phyloP scores from a whole-genome alignment of 2,888 invertebrate species.

The Caenorhabditis angaria region DNA sequence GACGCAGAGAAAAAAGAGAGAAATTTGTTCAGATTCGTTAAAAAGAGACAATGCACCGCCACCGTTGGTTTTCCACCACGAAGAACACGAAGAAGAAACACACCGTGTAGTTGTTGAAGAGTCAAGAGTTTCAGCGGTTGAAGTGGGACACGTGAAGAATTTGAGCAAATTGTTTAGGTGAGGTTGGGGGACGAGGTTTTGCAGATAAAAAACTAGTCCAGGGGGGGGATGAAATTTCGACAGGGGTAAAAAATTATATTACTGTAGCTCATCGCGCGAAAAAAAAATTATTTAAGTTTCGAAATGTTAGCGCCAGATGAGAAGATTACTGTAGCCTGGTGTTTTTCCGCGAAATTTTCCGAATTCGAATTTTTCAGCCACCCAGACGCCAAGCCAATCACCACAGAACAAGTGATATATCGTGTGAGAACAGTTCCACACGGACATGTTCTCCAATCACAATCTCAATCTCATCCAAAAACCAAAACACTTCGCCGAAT shows the following conservation, averaged over 20 bases:
- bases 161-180: slow-evolving; percentile 34
- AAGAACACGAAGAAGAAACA: slow-evolving; percentile 9
- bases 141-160: slow-evolving; percentile 34
- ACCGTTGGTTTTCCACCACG: slow-evolving; percentile 21
- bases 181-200: no score
- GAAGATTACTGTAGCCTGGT: background rate
- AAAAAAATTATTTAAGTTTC: no score
- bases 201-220: no score
- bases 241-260: no score
- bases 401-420: slow-evolving; percentile 36
- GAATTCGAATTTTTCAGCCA: slow-evolving; percentile 21
- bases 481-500: slow-evolving; percentile 21
- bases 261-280: no score
- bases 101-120: no score
- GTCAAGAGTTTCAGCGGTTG: background rate
- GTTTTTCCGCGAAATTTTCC: background rate
- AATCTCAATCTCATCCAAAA: background rate
- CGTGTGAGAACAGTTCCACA: slow-evolving; percentile 24
- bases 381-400: slow-evolving; percentile 33
- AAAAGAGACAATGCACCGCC: slow-evolving; percentile 32
- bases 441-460: slow-evolving; percentile 12
- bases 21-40: slow-evolving; percentile 17
- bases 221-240: no score
- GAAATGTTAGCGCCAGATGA: no score
- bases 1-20: background rate